These are phyloP conservation scores for Otocyon megalotis DNA, from an alignment of 2,113 vertebrate species.

Conservation along the genomic window DNA sequence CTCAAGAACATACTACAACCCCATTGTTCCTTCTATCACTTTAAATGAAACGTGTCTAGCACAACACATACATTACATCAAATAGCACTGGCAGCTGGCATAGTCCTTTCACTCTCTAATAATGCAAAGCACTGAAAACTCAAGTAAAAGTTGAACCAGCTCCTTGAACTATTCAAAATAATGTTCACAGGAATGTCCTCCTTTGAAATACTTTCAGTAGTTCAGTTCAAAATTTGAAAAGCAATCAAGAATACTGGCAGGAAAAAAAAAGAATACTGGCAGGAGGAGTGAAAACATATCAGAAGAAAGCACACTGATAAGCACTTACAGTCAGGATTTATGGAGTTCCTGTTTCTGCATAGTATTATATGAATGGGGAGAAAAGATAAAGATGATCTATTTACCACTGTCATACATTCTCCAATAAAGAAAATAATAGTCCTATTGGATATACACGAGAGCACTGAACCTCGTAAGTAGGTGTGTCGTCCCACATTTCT, in stretches of 20 bases:
- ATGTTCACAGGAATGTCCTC: constrained; percentile 5
- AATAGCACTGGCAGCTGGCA: neutral
- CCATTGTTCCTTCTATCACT: constrained; percentile 31
- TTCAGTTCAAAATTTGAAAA: constrained; percentile 51
- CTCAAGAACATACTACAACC: neutral
- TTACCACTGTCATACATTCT: neutral
- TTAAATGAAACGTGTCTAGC: constrained; percentile 34
- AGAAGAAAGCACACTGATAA: constrained; percentile 38
- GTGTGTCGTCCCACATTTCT: neutral
- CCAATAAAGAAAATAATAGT: neutral
- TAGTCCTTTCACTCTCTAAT: constrained; percentile 49
- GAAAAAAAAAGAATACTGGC: neutral
- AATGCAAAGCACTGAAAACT: constrained; percentile 49
- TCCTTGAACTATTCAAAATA: constrained; percentile 68
- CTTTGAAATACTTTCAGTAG: constrained; percentile 42
- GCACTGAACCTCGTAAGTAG: neutral
- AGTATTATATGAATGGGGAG: neutral
- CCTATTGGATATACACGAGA: neutral
- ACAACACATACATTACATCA: neutral
- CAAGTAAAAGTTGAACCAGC: constrained; percentile 54
- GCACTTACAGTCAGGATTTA: neutral
- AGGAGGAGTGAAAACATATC: neutral
- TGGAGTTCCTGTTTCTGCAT: neutral
- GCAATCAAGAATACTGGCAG: constrained; percentile 27
- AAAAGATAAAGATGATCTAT: constrained; percentile 6